Conservation (phyloP, 2,888 invertebrate genomes). For the Drosophila multiciliata region DNA sequence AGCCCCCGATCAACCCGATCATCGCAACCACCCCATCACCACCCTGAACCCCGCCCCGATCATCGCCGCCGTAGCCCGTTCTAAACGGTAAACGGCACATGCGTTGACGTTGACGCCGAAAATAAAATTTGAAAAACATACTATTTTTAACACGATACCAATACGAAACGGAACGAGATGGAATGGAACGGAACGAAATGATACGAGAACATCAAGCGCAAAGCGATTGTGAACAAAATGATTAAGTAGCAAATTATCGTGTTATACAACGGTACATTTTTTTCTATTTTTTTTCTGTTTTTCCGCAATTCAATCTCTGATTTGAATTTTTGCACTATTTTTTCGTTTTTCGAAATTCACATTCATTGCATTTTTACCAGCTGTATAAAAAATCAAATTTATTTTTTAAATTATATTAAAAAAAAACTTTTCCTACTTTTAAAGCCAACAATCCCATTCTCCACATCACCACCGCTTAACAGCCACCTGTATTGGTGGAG, state of each 20-base stretch:
- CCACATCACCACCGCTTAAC: background rate
- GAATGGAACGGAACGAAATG: conserved; percentile 50
- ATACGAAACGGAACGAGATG: conserved; percentile 59
- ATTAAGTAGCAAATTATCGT: conserved; percentile 79
- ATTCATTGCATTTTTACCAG: background rate
- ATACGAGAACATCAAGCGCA: conserved; percentile 24
- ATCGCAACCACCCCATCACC: conserved; percentile 8
- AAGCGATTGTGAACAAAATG: conserved; percentile 67
- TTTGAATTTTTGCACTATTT: conserved; percentile 6
- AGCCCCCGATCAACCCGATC: conserved; percentile 3
- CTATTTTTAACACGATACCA: conserved; percentile 75
- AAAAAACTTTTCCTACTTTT: background rate
- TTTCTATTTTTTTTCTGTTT: conserved; percentile 46
- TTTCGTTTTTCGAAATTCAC: background rate
- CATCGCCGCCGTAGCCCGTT: conserved; percentile 6
- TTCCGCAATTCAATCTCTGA: background rate
- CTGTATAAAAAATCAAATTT: background rate
- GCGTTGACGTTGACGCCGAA: conserved; percentile 80
- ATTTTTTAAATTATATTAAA: background rate
- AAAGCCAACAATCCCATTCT: background rate
- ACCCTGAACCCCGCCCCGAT: background rate
- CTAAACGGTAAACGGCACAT: conserved; percentile 43
- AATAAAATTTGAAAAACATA: conserved; percentile 77
- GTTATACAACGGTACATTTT: conserved; percentile 75
- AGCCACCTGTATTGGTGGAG: conserved; percentile 35